Evolutionary conservation across 2,888 invertebrate species (phyloP), one percentile per base, ranked within the genome.

Genomic region (Bimastos eiseni): DNA sequence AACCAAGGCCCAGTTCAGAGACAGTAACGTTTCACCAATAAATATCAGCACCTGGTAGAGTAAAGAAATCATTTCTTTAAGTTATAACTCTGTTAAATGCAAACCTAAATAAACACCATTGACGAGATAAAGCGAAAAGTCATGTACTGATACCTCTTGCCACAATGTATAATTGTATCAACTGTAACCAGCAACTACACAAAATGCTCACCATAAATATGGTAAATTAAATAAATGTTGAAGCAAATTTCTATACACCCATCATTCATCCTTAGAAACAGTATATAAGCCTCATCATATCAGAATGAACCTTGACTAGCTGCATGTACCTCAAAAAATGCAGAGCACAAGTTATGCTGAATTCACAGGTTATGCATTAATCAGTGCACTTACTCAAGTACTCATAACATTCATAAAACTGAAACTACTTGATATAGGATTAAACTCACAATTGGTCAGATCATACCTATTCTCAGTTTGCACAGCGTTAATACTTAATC

Each of bases 1-100:
- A 92, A 99, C 98, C 94, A 99, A 97, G 34, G 99, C 97, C 99
- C 99, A 99, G 95, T 98, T 99, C 93, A 99, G 96, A 96, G 99
- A 99, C 94, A 99, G 96, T 91, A 97, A 96, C 15, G 95, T 94
- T 92, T 96, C 95, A 34, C 95, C 95, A 84, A 96, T 92, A 93
- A 96, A 96, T 92, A 96, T 95, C 90, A 95, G 92, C 24, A 95
- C 93, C 96, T 96, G 93, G 30, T n/a, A 38, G 19, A 49, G 19
- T 13, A 49, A 89, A 89, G 5, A 89, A 49, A 89, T 24, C 34
- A 89, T 89, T 70, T n/a, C 1, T 49, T 49, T 49, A 49, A 55
- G 30, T 70, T 70, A n/a, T n/a, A 70, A 70, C 13, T 70, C 49
- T 21, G 49, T 49, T 49, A 21, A 49, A 49, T 49, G 49, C 49